A percentile compares a stretch with the other conserved stretches of the same genome.
These are phyloP conservation scores for Drosophila neotestacea DNA, from an alignment of 2,888 invertebrate genomes.

Conservation along the genomic window DNA sequence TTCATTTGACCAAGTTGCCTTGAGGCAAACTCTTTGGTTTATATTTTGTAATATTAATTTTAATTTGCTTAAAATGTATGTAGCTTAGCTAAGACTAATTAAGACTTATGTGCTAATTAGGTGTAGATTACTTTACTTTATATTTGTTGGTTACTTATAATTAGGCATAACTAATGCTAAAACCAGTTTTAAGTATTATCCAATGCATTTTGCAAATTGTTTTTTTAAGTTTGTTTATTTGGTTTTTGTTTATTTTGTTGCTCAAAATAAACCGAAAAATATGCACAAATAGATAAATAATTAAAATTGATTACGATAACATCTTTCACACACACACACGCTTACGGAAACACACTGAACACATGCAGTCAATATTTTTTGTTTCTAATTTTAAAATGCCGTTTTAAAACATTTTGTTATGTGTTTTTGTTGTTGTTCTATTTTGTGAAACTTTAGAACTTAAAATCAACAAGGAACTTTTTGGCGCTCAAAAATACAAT, in stretches of 20 bases:
- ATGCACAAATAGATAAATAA: constrained; percentile 70
- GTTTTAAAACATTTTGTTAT: constrained; percentile 73
- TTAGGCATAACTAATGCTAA: constrained; percentile 62
- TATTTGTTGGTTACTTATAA: constrained; percentile 54
- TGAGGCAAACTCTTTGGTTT: constrained; percentile 40
- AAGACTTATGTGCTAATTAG: constrained; percentile 70
- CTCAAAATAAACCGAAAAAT: constrained; percentile 69
- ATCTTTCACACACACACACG: constrained; percentile 30
- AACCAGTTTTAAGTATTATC: constrained; percentile 68
- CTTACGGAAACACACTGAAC: constrained; percentile 67
- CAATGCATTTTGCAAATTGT: constrained; percentile 34
- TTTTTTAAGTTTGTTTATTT: constrained; percentile 15
- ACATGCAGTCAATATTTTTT: constrained; percentile 73
- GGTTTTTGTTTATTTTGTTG: constrained; percentile 23
- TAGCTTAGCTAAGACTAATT: constrained; percentile 75
- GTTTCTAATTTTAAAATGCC: constrained; percentile 70
- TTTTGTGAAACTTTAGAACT: constrained; percentile 74
- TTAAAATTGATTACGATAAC: constrained; percentile 65
- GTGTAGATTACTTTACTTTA: constrained; percentile 41
- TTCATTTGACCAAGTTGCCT: constrained; percentile 63
- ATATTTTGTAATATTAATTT: constrained; percentile 24
- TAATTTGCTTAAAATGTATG: constrained; percentile 41
- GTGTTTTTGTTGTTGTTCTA: constrained; percentile 45
- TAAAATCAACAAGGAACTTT: constrained; percentile 81
- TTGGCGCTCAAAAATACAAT: constrained; percentile 81